Base-by-base conservation (phyloP, 2,888 invertebrate genomes). In the Microchrysa polita region DNA sequence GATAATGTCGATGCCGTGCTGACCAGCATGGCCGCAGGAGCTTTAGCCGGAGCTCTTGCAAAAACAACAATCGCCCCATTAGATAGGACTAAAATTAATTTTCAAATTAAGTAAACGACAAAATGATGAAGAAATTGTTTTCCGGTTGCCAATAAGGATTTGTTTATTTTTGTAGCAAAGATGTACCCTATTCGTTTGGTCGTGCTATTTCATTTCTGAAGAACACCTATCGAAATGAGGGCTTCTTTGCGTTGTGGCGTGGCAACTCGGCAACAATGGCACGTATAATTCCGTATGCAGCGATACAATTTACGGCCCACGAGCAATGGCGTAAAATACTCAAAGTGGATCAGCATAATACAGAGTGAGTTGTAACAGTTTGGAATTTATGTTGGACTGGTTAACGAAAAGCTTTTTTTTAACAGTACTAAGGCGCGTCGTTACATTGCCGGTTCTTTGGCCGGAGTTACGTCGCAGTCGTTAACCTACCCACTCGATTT, bases 211-310 rank as follows among this genome's bases (percentile, higher is more conserved):
- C 84, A 74, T 95, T 93, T 86, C 82, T 95, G n/a, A 78, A 85
- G 40, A 82, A 87, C 75, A 92, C 93, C 18, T 92, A 92, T 77
- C 87, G 87, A 77, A 87, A 87, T 16, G 93, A 97, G 81, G 98
- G 99, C 1, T 85, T 94, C 67, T 78, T 90, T 12, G 93, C 95
- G 73, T 85, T 99, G 79, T 99, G 97, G 97, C 88, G 98, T 71
- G 99, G 99, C 2, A 99, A 99, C 88, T 95, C 96, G 77, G 99
- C 99, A 4, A 98, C 98, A 0, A 96, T 99, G 96, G 96, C 95
- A 16, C 88, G 98, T 74, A 97, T 99, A 76, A 88, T 98, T 69
- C 99, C 99, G 0, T 98, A 98, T 85, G 97, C 98, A 22, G 96
- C 98, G 57, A 93, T 98, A 78, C 98, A 99, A 87, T 99, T 98